These are phyloP conservation scores for Cebidichthys violaceus DNA, from an alignment of 2,113 vertebrate genomes.

Conservation along the genomic window DNA sequence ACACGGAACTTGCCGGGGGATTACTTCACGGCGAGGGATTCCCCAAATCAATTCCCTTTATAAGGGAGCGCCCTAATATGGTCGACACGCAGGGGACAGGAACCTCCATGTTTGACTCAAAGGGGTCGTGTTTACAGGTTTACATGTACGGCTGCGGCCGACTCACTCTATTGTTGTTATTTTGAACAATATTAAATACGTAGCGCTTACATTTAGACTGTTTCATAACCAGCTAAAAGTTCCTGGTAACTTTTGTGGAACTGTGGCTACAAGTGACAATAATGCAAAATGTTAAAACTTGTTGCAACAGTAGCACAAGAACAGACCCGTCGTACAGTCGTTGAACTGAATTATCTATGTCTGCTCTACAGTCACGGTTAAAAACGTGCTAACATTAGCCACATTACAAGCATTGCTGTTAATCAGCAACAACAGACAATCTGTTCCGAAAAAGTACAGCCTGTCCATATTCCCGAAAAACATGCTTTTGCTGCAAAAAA, in stretches of 20 bases:
- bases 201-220: no score
- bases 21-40: conserved; percentile 56
- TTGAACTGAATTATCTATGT: background rate
- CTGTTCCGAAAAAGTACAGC: background rate
- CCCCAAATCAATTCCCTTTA: conserved; percentile 71
- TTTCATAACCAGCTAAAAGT: no score
- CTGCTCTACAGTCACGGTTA: background rate
- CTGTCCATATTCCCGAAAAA: conserved; percentile 16
- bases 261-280: background rate
- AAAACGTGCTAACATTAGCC: background rate
- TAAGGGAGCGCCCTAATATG: conserved; percentile 71
- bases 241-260: no score
- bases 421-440: background rate
- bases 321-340: background rate
- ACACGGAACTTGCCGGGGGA: conserved; percentile 13
- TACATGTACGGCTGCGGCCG: background rate
- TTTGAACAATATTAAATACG: no score
- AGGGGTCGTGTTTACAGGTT: background rate
- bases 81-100: conserved; percentile 9
- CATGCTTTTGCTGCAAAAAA: background rate
- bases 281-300: background rate
- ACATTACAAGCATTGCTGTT: background rate
- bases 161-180: background rate
- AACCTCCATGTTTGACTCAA: background rate
- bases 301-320: background rate